Evolutionary conservation across 1,140 invertebrate species (phyloP).

Genomic region (Drosophila willistoni): DNA sequence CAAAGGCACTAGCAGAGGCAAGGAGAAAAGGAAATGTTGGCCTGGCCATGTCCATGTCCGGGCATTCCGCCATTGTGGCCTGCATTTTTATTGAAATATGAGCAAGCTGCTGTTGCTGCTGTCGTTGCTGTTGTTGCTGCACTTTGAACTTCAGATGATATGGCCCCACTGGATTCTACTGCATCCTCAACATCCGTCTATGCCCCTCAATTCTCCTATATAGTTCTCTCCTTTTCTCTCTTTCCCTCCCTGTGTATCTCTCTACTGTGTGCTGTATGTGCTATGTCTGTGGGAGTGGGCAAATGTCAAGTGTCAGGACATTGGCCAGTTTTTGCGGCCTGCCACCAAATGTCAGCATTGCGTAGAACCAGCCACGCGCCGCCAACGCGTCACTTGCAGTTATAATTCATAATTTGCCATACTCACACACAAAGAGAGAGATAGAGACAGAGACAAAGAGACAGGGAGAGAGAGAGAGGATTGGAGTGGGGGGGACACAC

Average conservation of each 20-base stretch:
- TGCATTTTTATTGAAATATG: conserved; percentile 68
- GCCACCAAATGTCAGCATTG: conserved; percentile 58
- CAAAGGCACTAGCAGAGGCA: background rate
- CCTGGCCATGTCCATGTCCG: conserved; percentile 25
- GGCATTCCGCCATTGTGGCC: conserved; percentile 40
- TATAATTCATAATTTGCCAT: conserved; percentile 60
- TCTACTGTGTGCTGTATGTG: background rate
- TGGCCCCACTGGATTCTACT: conserved; percentile 1
- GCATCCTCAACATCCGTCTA: conserved; percentile 3
- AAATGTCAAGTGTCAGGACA: conserved; percentile 69
- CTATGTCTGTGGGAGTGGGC: conserved; percentile 3
- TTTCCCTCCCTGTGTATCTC: background rate
- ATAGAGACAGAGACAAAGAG: no score
- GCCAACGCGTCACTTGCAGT: conserved; percentile 60
- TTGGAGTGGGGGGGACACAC: background rate
- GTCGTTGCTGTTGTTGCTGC: conserved; percentile 22
- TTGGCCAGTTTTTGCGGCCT: conserved; percentile 51
- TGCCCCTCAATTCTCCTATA: no score
- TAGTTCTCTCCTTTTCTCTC: background rate
- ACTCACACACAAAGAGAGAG: conserved; percentile 12
- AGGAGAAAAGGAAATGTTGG: conserved; percentile 39
- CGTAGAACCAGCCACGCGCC: conserved; percentile 48
- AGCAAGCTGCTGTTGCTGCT: conserved; percentile 35
- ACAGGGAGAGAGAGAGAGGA: no score
- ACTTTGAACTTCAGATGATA: conserved; percentile 49